A percentile compares a stretch with the other conserved stretches of the same genome.
These are phyloP conservation scores for Magallana gigas DNA, from an alignment of 1,140 invertebrate species.

Conservation along the genomic window DNA sequence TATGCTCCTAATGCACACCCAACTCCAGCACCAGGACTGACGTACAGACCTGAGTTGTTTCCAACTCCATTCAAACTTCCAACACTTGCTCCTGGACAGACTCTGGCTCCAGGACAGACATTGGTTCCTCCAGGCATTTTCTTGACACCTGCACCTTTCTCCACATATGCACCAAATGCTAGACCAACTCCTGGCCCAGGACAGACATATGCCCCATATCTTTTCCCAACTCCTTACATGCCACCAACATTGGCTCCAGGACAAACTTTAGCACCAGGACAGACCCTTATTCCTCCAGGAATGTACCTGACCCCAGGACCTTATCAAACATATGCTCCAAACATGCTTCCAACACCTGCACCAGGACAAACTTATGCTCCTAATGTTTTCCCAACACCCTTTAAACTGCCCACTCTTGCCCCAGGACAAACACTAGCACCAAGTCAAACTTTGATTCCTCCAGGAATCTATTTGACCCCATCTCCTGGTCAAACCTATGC, in stretches of 20 bases:
- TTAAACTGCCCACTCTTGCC: constrained; percentile 39
- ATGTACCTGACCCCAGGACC: constrained; percentile 50
- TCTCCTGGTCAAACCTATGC: constrained; percentile 52
- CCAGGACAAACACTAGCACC: constrained; percentile 49
- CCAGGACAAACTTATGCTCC: constrained; percentile 49
- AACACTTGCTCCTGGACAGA: constrained; percentile 53
- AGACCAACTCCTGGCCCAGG: constrained; percentile 58
- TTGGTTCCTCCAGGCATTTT: constrained; percentile 5
- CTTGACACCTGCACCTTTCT: constrained; percentile 46
- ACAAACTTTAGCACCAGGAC: constrained; percentile 39
- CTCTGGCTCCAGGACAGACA: constrained; percentile 35
- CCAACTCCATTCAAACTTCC: constrained; percentile 45
- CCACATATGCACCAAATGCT: constrained; percentile 46
- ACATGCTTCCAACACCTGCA: constrained; percentile 47
- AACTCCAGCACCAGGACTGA: constrained; percentile 55
- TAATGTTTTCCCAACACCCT: constrained; percentile 38
- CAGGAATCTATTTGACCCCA: constrained; percentile 44
- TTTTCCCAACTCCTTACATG: constrained; percentile 52
- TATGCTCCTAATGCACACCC: constrained; percentile 35
- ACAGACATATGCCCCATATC: constrained; percentile 62
- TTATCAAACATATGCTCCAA: constrained; percentile 47
- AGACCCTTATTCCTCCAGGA: constrained; percentile 50
- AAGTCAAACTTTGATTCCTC: constrained; percentile 47
- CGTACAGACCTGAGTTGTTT: constrained; percentile 50
- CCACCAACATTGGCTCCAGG: constrained; percentile 46